Base-by-base conservation (phyloP, 2,888 invertebrate genomes). In the Scaptomyza flava region DNA sequence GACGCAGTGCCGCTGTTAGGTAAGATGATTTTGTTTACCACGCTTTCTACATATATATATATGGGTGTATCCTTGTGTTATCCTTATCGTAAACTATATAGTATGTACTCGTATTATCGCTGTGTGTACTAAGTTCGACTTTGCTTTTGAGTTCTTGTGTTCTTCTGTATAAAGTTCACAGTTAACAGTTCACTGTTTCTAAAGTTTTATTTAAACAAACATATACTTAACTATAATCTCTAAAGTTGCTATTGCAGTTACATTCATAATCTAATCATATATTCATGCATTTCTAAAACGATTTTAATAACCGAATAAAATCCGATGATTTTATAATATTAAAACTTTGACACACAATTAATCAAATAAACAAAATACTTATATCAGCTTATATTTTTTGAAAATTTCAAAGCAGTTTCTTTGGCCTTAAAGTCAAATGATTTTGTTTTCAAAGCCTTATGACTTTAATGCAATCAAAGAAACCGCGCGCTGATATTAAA, bases 1-100 rank as follows among this genome's bases (percentile, higher is more conserved):
- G 97, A 97, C 93, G 97, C 97, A 85, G 97, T 97, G 90, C 97
- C 97, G 82, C 94, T 97, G 89, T 94, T 97, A 93, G 96, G 96
- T 95, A 93, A 93, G 87, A 84, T 72, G 50, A 76, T 77, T 77
- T 74, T 70, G 85, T 85, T 85, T 79, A 62, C 77, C 77, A 77
- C 54, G 51, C 30, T 59, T 74, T 70, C 45, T 69, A n/a, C 36
- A 38, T 74, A 46, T 72, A 23, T 53, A 51, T 71, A 79, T 61
- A 65, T 45, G 30, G 50, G 23, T 30, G 36, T 43, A 41, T 69
- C 61, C 63, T 62, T 68, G 56, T 64, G 27, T 54, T 64, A 64
- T 59, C 58, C 63, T 54, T 61, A 54, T 64, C 36, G 46, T 12
- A 54, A 9, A 38, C 14, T 54, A 42, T 58, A 42, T 9, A 11